These are phyloP conservation scores for Lepetodrilus schrolli DNA, from an alignment of 2,888 invertebrate species.

Conservation along the genomic window DNA sequence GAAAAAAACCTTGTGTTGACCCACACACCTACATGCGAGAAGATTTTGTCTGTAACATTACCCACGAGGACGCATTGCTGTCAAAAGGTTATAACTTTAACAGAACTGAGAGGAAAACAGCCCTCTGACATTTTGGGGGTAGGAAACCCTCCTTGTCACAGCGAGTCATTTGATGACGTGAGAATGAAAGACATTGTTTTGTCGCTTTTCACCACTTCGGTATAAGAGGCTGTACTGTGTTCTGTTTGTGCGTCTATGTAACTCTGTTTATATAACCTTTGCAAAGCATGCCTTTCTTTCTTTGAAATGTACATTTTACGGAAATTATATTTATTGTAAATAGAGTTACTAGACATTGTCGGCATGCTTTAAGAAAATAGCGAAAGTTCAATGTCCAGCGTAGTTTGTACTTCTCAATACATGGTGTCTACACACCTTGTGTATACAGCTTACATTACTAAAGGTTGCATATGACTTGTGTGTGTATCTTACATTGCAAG, in stretches of 20 bases:
- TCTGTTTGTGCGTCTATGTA: constrained; percentile 13
- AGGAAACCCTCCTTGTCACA: neutral
- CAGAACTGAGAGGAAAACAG: neutral
- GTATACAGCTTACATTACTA: too few relatives aligned
- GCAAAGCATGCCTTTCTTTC: neutral
- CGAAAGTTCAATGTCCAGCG: too few relatives aligned
- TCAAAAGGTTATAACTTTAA: neutral
- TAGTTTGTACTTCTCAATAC: too few relatives aligned
- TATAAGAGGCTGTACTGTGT: neutral
- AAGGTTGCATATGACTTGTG: too few relatives aligned
- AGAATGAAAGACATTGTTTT: neutral
- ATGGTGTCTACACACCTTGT: too few relatives aligned
- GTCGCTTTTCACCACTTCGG: neutral
- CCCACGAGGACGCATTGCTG: neutral
- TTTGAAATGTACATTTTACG: constrained; percentile 1
- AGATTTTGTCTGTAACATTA: neutral
- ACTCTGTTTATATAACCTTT: constrained; percentile 13
- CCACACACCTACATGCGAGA: constrained; percentile 18
- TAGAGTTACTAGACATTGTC: too few relatives aligned
- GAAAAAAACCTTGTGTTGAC: constrained; percentile 11
- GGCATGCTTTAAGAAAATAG: too few relatives aligned
- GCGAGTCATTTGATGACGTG: neutral
- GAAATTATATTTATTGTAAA: constrained; percentile 12
- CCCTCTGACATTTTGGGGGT: neutral
- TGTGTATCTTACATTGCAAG: too few relatives aligned